Conservation (phyloP, 2,888 invertebrate genomes). For the Lasioglossum lativentre region DNA sequence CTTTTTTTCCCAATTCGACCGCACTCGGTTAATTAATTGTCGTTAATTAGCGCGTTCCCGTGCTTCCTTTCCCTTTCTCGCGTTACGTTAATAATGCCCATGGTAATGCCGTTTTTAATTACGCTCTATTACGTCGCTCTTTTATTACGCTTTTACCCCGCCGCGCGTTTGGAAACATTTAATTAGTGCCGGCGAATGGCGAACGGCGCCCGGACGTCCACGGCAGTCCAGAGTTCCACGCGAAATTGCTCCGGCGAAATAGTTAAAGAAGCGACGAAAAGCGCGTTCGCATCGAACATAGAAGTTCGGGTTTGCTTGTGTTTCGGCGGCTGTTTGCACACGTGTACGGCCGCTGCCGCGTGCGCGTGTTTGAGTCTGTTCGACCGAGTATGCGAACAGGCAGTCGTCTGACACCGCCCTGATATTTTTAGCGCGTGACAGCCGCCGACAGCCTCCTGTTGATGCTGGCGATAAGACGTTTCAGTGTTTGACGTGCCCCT, state of each 20-base stretch:
- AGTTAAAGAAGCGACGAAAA: slow-evolving; percentile 14
- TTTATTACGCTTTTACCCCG: slow-evolving; percentile 31
- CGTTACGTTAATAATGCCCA: slow-evolving; percentile 32
- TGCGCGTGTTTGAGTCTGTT: too few species aligned
- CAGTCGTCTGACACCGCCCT: background rate
- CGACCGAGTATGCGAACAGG: background rate
- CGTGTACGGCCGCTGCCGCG: too few species aligned
- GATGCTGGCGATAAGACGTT: slow-evolving; percentile 1
- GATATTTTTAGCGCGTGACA: slow-evolving; percentile 21
- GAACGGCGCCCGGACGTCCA: background rate
- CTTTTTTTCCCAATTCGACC: slow-evolving; percentile 16
- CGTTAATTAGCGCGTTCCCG: slow-evolving; percentile 49
- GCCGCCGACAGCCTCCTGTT: slow-evolving; percentile 15
- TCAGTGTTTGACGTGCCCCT: background rate
- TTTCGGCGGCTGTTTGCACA: background rate
- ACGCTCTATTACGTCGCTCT: slow-evolving; percentile 44
- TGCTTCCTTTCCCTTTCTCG: slow-evolving; percentile 12
- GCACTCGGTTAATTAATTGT: slow-evolving; percentile 42
- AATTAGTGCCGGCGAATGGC: slow-evolving; percentile 39
- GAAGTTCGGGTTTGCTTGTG: background rate
- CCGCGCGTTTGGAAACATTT: slow-evolving; percentile 47
- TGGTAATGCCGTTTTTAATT: slow-evolving; percentile 53
- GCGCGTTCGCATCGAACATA: background rate
- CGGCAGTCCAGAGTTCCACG: background rate
- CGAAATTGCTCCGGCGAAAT: slow-evolving; percentile 17